Percentiles rank a stretch among this genome's conserved stretches.
Evolutionary conservation across 1,140 invertebrate species (phyloP).

Genomic region (Conus ventricosus): DNA sequence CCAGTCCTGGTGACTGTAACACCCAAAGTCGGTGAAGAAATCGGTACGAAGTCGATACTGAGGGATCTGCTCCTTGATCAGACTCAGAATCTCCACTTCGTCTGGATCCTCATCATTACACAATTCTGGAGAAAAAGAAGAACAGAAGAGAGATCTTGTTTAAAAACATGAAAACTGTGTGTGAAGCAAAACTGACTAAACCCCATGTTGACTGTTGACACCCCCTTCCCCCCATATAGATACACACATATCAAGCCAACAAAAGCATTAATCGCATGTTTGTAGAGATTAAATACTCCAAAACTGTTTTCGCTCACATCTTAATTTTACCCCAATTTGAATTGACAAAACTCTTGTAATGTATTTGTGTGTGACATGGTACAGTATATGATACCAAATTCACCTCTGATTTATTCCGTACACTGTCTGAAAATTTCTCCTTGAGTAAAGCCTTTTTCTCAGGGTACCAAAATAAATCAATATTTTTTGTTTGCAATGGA

Average conservation of each 20-base stretch:
- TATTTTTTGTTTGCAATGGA: too few relatives aligned
- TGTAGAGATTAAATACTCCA: too few relatives aligned
- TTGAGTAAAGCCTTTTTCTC: too few relatives aligned
- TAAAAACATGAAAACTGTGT: not conserved
- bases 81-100: conserved; percentile 95
- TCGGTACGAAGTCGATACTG: conserved; percentile 94
- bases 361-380: too few relatives aligned
- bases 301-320: too few relatives aligned
- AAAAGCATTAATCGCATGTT: too few relatives aligned
- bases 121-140: conserved; percentile 60
- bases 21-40: conserved; percentile 93
- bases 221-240: not conserved
- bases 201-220: not conserved
- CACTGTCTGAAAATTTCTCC: too few relatives aligned
- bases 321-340: too few relatives aligned
- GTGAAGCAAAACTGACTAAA: not conserved
- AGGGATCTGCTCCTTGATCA: conserved; percentile 96
- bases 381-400: too few relatives aligned
- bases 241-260: not conserved
- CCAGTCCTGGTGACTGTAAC: conserved; percentile 96
- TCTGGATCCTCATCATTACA: conserved; percentile 68
- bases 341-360: too few relatives aligned
- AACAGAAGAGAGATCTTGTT: not conserved
- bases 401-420: too few relatives aligned
- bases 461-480: too few relatives aligned